Base-by-base conservation (phyloP, 2,888 invertebrate species). In the Ceraclea dissimilis region DNA sequence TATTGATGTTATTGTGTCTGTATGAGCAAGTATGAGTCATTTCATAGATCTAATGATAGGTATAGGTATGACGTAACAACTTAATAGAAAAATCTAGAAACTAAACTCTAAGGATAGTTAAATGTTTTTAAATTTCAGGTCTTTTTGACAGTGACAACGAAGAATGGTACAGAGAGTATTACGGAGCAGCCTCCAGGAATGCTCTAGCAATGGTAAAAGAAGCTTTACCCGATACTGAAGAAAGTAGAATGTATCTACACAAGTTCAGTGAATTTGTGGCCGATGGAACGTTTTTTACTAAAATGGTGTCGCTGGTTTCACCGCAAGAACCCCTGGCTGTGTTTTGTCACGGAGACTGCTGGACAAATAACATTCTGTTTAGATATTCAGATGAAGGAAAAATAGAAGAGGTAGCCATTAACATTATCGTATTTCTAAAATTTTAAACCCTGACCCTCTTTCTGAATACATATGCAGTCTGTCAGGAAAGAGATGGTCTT, bases 341-440 rank as follows among this genome's bases (percentile, higher is more conserved):
- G 2, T 83, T 87, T 62, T 82, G 85, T 53, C 87, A 87, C 64
- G 87, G 87, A 0, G 87, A 87, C 63, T 86, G 86, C 66, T 87
- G 86, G 86, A 85, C 84, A 0, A 87, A 87, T 65, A 87, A 87
- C 67, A 79, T 87, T 64, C 68, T 86, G 19, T 86, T 85, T 65
- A 75, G 78, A 62, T 82, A 84, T 62, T 71, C 75, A 4, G 71
- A 73, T 54, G 63, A 67, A 33, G 78, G 75, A 1, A 74, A 78
- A 54, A 79, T 55, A 43, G 48, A 43, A 54, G 52, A 56, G 49
- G 54, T 60, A 50, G 51, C 4, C 4, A 8, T 39, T 39, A n/a
- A 8, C 13, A 8, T 21, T 33, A 8, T 39, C 2, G 16, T 43
- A 11, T 43, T 43, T 43, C 11, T 43, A n/a, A 33, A 33, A 11